Percentiles rank a stretch among this genome's conserved stretches.
phyloP scores from a whole-genome alignment of 1,140 invertebrate genomes.

The Calliopsis andreniformis region DNA sequence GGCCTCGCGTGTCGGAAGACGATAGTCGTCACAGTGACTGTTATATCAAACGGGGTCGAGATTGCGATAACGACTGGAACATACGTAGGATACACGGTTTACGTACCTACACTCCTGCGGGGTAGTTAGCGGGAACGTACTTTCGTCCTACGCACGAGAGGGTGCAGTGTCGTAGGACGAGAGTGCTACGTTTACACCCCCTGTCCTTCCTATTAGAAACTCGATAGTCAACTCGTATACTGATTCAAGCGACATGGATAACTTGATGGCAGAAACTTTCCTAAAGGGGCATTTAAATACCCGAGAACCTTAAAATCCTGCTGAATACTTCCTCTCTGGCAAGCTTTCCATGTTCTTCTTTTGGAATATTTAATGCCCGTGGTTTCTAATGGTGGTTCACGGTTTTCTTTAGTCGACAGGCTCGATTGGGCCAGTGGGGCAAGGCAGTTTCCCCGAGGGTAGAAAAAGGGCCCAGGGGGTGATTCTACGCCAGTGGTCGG shows the following conservation, averaged over 20 bases:
- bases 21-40: slow-evolving; percentile 80
- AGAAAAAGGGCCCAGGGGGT: neutral
- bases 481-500: slow-evolving; percentile 47
- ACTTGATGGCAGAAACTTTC: no score
- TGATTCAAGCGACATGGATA: neutral
- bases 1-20: slow-evolving; percentile 77
- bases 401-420: neutral
- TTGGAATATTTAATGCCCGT: no score
- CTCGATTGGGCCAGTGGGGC: neutral
- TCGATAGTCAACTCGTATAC: neutral
- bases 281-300: no score
- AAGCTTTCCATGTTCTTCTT: no score
- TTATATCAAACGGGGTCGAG: slow-evolving; percentile 78
- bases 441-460: neutral
- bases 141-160: slow-evolving; percentile 63
- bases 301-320: no score
- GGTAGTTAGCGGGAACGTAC: slow-evolving; percentile 60
- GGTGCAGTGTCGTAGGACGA: slow-evolving; percentile 50
- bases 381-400: no score
- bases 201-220: neutral
- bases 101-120: slow-evolving; percentile 59
- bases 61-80: slow-evolving; percentile 77
- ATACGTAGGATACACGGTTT: slow-evolving; percentile 75
- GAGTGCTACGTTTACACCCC: neutral
- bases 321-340: no score